phyloP scores from a whole-genome alignment of 2,113 vertebrate species.

The Pelusios castaneus region DNA sequence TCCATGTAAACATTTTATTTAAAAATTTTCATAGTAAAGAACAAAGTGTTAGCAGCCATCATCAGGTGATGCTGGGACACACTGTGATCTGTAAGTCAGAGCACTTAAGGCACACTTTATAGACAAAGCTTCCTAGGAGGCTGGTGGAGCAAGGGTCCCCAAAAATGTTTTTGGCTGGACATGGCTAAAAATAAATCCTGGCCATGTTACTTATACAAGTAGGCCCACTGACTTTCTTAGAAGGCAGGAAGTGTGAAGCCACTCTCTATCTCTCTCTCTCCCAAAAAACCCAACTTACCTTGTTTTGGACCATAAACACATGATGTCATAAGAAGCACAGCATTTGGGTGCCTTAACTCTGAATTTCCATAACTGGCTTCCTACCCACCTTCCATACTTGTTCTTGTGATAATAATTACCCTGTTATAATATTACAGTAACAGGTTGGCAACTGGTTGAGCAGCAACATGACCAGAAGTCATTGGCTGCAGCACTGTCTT shows the following conservation, averaged over 20 bases:
- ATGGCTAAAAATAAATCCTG: too few relatives aligned
- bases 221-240: neutral
- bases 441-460: neutral
- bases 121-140: neutral
- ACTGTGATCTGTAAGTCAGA: neutral
- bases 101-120: neutral
- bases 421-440: too few relatives aligned
- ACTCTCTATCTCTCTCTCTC: neutral
- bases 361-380: neutral
- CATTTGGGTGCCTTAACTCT: neutral
- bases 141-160: neutral
- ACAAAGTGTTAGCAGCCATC: accelerated
- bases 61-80: neutral
- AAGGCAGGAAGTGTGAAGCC: neutral
- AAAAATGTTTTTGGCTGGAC: neutral
- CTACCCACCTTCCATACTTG: neutral
- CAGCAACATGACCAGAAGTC: neutral
- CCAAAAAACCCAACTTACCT: neutral
- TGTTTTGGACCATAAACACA: neutral
- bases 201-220: neutral
- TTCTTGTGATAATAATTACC: neutral
- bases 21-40: accelerated
- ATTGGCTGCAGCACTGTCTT: neutral
- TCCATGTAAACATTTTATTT: neutral
- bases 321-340: neutral